A percentile compares a stretch with the other conserved stretches of the same genome.
Evolutionary conservation across 2,113 vertebrate species (phyloP).

Genomic region (Manacus vitellinus): DNA sequence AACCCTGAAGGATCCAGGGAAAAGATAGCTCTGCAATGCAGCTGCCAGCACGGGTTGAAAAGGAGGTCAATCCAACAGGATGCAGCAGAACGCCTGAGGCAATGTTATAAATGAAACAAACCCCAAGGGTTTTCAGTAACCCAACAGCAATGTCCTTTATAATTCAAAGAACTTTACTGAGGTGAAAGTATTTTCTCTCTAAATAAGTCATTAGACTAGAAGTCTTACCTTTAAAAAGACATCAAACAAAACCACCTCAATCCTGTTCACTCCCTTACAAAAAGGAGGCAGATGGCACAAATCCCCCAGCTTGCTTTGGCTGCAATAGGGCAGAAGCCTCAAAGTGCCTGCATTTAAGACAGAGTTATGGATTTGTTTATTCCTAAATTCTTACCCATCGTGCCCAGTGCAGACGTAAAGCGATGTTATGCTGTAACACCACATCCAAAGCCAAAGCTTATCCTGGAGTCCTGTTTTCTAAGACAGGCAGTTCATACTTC

Average conservation of each 20-base stretch:
- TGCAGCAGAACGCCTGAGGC: constrained; percentile 79
- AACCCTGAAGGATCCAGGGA: constrained; percentile 71
- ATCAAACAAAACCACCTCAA: constrained; percentile 10
- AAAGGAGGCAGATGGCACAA: neutral
- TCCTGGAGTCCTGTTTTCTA: neutral
- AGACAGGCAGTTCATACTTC: neutral
- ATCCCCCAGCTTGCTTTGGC: neutral
- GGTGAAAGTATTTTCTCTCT: constrained; percentile 68
- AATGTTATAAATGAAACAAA: constrained; percentile 89
- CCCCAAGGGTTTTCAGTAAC: constrained; percentile 79
- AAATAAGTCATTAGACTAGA: constrained; percentile 53
- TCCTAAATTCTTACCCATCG: neutral
- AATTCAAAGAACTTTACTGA: constrained; percentile 76
- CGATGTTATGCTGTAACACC: neutral
- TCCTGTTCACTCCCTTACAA: neutral
- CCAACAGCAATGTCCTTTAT: constrained; percentile 79
- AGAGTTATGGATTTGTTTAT: neutral
- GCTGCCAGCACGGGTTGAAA: constrained; percentile 84
- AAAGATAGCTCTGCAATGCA: constrained; percentile 78
- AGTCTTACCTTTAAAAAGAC: constrained; percentile 46
- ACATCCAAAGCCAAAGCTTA: neutral
- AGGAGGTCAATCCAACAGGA: constrained; percentile 94
- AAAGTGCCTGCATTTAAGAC: neutral
- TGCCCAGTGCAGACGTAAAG: neutral
- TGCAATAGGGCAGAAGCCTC: neutral